Evolutionary conservation across 1,140 invertebrate genomes (phyloP).

Genomic region (Zaprionus ghesquierei): DNA sequence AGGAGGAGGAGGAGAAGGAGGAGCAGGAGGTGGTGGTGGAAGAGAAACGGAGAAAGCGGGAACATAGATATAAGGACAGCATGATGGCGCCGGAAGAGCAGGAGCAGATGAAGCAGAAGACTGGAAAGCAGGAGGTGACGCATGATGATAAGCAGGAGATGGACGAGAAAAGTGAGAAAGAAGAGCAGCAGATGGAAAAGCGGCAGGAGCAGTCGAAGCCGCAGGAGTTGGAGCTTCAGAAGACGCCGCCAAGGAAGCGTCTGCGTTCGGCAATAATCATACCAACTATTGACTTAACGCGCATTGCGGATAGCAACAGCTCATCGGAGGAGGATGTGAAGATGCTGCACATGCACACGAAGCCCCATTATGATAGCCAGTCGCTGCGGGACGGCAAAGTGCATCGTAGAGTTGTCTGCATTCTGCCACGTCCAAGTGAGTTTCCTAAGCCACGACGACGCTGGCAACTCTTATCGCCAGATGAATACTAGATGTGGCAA

Average conservation of each 20-base stretch:
- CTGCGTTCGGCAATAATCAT: neutral
- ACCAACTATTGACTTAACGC: slow-evolving; percentile 15
- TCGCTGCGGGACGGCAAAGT: neutral
- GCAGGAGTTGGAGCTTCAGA: neutral
- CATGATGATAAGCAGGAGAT: neutral
- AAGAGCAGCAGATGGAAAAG: neutral
- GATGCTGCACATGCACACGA: too few relatives aligned
- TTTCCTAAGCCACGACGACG: neutral
- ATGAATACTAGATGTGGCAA: neutral
- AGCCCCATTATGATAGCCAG: neutral
- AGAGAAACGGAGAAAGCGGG: neutral
- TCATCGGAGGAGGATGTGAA: neutral
- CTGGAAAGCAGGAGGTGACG: neutral
- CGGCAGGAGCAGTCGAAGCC: neutral
- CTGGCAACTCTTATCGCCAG: slow-evolving; percentile 5
- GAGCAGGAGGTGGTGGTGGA: neutral
- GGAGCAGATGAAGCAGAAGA: neutral
- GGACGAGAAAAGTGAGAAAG: too few relatives aligned
- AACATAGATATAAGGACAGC: neutral
- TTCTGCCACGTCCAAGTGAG: neutral
- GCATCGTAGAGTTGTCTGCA: neutral
- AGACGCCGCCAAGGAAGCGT: neutral
- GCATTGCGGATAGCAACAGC: neutral
- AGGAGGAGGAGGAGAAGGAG: slow-evolving; percentile 8
- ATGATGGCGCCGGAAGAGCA: neutral